A percentile compares a stretch with the other conserved stretches of the same genome.
These are phyloP conservation scores for Sphinx pinastri DNA, from an alignment of 2,888 invertebrate genomes.

Conservation along the genomic window DNA sequence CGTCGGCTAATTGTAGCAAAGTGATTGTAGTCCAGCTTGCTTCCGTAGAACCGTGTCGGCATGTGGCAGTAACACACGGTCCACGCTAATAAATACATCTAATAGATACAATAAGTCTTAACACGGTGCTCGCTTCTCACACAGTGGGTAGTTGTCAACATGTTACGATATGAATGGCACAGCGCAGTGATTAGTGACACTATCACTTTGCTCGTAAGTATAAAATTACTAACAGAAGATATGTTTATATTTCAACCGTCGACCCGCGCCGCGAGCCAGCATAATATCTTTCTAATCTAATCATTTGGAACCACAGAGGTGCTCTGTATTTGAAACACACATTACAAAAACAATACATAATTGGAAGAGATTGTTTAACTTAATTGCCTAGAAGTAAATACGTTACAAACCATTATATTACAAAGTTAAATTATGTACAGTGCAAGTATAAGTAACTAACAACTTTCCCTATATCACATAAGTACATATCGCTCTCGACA, in stretches of 20 bases:
- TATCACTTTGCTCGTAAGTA: conserved; percentile 38
- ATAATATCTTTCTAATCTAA: conserved; percentile 42
- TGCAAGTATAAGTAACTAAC: conserved; percentile 71
- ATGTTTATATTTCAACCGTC: conserved; percentile 25
- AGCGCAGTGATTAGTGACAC: conserved; percentile 30
- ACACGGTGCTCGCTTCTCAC: conserved; percentile 22
- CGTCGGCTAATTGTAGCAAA: conserved; percentile 31
- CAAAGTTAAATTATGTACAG: conserved; percentile 72
- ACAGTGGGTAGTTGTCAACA: conserved; percentile 30
- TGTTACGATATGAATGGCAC: conserved; percentile 49
- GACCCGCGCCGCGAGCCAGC: conserved; percentile 7
- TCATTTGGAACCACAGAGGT: conserved; percentile 51
- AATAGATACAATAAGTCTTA: conserved; percentile 27
- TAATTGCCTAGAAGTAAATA: conserved; percentile 48
- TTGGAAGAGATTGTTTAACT: conserved; percentile 62
- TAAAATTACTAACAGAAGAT: conserved; percentile 38
- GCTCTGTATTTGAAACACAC: conserved; percentile 51
- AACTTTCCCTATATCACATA: conserved; percentile 79
- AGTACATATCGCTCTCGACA: conserved; percentile 74
- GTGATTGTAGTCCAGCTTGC: conserved; percentile 36
- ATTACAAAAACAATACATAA: conserved; percentile 39
- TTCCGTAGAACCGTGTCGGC: conserved; percentile 28
- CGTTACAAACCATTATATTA: conserved; percentile 54
- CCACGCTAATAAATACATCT: conserved; percentile 31
- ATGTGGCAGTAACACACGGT: neutral